Evolutionary conservation across 2,888 invertebrate genomes (phyloP).

Genomic region (Xylophagus ater): DNA sequence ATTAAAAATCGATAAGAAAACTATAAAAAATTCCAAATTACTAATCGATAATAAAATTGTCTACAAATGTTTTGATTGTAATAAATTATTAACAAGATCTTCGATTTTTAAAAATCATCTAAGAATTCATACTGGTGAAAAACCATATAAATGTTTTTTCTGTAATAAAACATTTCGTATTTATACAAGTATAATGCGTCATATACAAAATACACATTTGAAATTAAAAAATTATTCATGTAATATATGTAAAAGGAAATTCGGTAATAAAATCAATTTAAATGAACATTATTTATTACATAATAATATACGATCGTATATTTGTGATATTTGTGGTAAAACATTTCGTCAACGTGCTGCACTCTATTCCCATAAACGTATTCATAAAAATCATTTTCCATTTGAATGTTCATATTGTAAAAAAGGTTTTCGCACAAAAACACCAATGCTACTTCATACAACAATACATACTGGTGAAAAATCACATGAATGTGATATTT

Average conservation of each 20-base stretch:
- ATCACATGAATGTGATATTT: conserved; percentile 47
- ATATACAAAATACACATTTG: conserved; percentile 52
- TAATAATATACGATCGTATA: conserved; percentile 48
- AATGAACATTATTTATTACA: conserved; percentile 50
- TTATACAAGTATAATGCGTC: conserved; percentile 50
- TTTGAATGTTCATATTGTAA: conserved; percentile 49
- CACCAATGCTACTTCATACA: conserved; percentile 46
- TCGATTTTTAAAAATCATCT: conserved; percentile 42
- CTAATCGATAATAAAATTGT: conserved; percentile 43
- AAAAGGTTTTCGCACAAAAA: conserved; percentile 48
- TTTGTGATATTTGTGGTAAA: conserved; percentile 49
- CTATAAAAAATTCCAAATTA: conserved; percentile 28
- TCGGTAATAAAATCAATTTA: conserved; percentile 49
- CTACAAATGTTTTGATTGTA: conserved; percentile 48
- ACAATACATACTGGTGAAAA: conserved; percentile 52
- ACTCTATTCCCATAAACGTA: conserved; percentile 49
- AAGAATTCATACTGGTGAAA: conserved; percentile 8
- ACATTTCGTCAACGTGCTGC: conserved; percentile 55
- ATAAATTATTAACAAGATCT: conserved; percentile 47
- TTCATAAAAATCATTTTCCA: conserved; percentile 46
- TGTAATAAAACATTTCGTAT: conserved; percentile 11
- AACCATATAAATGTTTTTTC: conserved; percentile 10
- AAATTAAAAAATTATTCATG: conserved; percentile 49
- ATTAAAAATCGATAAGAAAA: conserved; percentile 23
- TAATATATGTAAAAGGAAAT: conserved; percentile 45